Conservation (phyloP, 2,113 vertebrate species). For the Morphnarchus princeps region DNA sequence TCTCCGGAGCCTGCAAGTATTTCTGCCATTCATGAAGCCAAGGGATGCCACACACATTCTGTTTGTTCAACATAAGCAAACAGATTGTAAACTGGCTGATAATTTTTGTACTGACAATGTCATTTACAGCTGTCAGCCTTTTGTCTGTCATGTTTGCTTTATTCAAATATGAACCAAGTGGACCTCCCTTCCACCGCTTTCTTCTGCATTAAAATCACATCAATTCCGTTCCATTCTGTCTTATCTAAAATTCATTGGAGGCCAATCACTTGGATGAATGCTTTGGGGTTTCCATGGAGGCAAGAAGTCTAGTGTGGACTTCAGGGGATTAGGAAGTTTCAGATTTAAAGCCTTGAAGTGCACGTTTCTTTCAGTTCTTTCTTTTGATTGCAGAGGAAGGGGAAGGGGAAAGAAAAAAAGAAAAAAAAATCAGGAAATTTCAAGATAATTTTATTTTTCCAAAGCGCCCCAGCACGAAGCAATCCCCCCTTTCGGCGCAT, state of each 20-base stretch:
- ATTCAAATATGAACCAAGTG: conserved; percentile 99
- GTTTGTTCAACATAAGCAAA: conserved; percentile 99
- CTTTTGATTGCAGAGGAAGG: conserved; percentile 78
- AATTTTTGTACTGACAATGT: conserved; percentile 99
- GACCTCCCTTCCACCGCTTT: conserved; percentile 97
- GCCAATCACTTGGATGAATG: conserved; percentile 99
- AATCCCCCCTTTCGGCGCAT: not conserved
- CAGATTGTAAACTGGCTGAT: conserved; percentile 99
- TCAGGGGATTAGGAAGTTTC: conserved; percentile 99
- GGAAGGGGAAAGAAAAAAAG: not conserved
- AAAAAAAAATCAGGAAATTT: conserved; percentile 39
- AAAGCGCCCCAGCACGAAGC: not conserved
- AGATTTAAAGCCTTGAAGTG: conserved; percentile 97
- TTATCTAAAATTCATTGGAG: conserved; percentile 99
- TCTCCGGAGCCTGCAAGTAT: conserved; percentile 84
- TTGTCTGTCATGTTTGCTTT: conserved; percentile 99
- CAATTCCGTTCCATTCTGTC: conserved; percentile 99
- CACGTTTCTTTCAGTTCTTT: conserved; percentile 84
- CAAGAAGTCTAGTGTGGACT: conserved; percentile 97
- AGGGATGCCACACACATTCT: conserved; percentile 99
- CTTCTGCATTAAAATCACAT: conserved; percentile 99
- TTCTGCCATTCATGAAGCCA: conserved; percentile 92
- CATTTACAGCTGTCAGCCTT: conserved; percentile 99
- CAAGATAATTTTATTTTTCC: conserved; percentile 71
- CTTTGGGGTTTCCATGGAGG: conserved; percentile 98